A percentile compares a stretch with the other conserved stretches of the same genome.
phyloP scores from a whole-genome alignment of 2,113 vertebrate genomes.

The Oncorhynchus kisutch region DNA sequence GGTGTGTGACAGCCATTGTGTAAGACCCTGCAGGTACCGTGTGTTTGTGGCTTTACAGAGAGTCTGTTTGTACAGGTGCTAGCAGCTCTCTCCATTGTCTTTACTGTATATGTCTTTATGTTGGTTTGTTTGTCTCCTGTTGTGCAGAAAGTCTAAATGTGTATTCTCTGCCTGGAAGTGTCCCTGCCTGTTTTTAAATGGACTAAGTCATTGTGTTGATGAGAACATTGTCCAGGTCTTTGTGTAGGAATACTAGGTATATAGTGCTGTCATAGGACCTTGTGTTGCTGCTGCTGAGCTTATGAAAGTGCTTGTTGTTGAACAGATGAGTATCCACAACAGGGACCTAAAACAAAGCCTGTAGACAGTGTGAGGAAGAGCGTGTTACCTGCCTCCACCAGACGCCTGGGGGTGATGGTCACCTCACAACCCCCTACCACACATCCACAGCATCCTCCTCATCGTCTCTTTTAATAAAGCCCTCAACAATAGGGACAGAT shows the following conservation, averaged over 20 bases:
- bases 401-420: conserved; percentile 5
- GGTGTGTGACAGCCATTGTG: conserved; percentile 46
- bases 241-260: conserved; percentile 17
- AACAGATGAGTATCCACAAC: conserved; percentile 29
- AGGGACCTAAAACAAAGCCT: conserved; percentile 9
- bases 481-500: conserved; percentile 52
- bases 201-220: conserved; percentile 29
- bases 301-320: conserved; percentile 41
- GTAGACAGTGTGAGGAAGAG: conserved; percentile 13
- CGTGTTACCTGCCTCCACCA: conserved; percentile 31
- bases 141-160: conserved; percentile 11
- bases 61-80: conserved; percentile 59
- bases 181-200: conserved; percentile 26
- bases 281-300: conserved; percentile 24
- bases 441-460: conserved; percentile 12
- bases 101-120: conserved; percentile 9
- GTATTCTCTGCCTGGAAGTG: conserved; percentile 26
- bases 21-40: conserved; percentile 2
- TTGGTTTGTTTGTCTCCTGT: conserved; percentile 1
- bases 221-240: conserved; percentile 6
- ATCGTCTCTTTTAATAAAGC: conserved; percentile 40
- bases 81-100: conserved; percentile 37
- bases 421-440: conserved; percentile 20
- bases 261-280: conserved; percentile 24
- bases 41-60: conserved; percentile 14